phyloP scores from a whole-genome alignment of 2,797 vertebrate genomes.

The Epinephelus malabaricus region DNA sequence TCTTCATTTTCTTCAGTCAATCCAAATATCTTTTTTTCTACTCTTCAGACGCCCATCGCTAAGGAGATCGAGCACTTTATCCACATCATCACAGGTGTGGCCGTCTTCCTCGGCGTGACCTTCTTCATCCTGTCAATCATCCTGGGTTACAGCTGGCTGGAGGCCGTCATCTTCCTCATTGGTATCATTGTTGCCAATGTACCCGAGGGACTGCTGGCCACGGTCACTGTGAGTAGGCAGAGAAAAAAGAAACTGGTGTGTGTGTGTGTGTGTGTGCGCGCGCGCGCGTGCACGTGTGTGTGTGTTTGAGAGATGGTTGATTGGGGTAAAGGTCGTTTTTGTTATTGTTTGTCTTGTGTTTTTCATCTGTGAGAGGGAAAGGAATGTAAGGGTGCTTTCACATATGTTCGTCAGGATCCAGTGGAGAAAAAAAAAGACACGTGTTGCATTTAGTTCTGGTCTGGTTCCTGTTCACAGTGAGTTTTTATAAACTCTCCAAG shows the following conservation, averaged over 20 bases:
- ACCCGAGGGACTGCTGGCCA: constrained; percentile 94
- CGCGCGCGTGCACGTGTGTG: constrained; percentile 3
- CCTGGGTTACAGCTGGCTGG: constrained; percentile 92
- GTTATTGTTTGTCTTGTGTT: too few relatives aligned
- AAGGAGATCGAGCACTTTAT: constrained; percentile 97
- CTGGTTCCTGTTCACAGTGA: too few relatives aligned
- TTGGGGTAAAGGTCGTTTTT: not conserved
- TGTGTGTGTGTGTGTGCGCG: not conserved
- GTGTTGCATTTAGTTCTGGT: too few relatives aligned
- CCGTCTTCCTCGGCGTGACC: constrained; percentile 91
- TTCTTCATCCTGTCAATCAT: constrained; percentile 93
- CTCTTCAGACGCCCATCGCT: constrained; percentile 89
- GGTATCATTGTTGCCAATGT: constrained; percentile 96
- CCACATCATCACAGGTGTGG: constrained; percentile 94
- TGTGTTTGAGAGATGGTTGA: not conserved
- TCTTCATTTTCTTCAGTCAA: not conserved
- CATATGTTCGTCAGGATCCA: too few relatives aligned
- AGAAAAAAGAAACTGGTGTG: not conserved
- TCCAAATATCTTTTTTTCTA: not conserved
- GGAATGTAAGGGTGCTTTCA: too few relatives aligned
- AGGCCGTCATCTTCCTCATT: constrained; percentile 96
- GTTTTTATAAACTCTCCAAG: too few relatives aligned
- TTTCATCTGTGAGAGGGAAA: not conserved
- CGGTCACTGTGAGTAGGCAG: constrained; percentile 91
- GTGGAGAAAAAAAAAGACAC: too few relatives aligned